These are phyloP conservation scores for Dysmachus trigonus DNA, from an alignment of 2,888 invertebrate genomes.

Conservation along the genomic window DNA sequence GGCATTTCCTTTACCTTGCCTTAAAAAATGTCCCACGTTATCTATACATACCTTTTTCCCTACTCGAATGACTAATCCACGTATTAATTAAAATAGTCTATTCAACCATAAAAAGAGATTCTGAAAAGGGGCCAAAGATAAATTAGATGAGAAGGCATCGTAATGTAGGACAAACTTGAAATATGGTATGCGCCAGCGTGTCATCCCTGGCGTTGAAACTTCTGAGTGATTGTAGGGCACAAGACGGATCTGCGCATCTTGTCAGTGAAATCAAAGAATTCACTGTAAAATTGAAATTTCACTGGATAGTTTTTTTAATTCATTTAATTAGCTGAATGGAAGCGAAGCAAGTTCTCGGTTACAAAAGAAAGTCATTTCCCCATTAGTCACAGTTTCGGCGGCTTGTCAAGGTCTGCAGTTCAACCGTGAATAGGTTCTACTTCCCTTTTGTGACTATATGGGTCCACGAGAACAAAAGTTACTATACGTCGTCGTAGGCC, in stretches of 20 bases:
- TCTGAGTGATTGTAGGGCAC: constrained; percentile 3
- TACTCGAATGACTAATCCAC: neutral
- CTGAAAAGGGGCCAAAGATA: neutral
- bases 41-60: neutral
- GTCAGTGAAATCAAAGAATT: constrained; percentile 21
- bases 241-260: constrained; percentile 10
- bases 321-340: constrained; percentile 31
- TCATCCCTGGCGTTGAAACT: neutral
- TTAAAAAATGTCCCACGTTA: neutral
- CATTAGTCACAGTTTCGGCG: constrained; percentile 40
- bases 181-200: neutral
- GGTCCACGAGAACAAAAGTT: neutral
- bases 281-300: constrained; percentile 45
- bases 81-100: constrained; percentile 22
- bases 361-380: constrained; percentile 45
- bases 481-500: neutral
- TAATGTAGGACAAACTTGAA: constrained; percentile 15
- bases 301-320: constrained; percentile 18
- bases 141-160: constrained; percentile 23
- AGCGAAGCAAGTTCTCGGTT: neutral
- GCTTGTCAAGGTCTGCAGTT: neutral
- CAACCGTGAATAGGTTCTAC: neutral
- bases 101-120: constrained; percentile 4
- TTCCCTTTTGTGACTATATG: neutral
- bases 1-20: neutral